Conservation (phyloP, 2,113 vertebrate genomes). For the Dromas ardeola region DNA sequence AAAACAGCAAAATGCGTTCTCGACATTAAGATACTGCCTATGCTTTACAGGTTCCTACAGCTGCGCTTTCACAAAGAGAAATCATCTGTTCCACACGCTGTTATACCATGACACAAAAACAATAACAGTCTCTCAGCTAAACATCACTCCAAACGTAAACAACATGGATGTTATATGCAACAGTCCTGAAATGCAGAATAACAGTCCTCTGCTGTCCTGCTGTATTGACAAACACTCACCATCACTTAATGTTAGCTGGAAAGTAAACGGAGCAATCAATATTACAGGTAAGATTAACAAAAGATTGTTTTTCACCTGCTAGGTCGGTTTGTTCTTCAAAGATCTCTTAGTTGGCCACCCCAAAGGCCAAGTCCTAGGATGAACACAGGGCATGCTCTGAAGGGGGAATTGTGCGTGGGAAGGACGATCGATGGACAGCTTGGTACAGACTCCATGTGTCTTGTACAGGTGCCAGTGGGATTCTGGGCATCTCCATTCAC, state of each 20-base stretch:
- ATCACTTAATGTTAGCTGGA: slow-evolving; percentile 56
- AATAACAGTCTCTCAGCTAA: not conserved
- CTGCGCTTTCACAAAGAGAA: slow-evolving; percentile 20
- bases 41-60: slow-evolving; percentile 67
- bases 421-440: not conserved
- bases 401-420: not conserved
- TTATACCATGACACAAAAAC: not conserved
- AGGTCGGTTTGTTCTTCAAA: not conserved
- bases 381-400: not conserved
- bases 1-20: not conserved
- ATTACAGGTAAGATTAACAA: slow-evolving; percentile 65
- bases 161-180: slow-evolving; percentile 40
- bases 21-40: not conserved
- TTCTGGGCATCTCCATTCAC: not conserved
- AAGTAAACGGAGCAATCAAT: slow-evolving; percentile 39
- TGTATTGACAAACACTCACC: slow-evolving; percentile 45
- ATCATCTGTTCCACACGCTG: not conserved
- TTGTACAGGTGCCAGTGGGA: not conserved
- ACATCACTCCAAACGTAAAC: not conserved
- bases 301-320: not conserved
- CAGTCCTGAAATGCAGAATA: slow-evolving; percentile 2
- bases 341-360: not conserved
- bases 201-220: slow-evolving; percentile 47
- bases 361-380: not conserved
- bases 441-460: not conserved